Evolutionary conservation across 2,113 vertebrate species (phyloP), one percentile per base, ranked within the genome.

Genomic region (Hypanus sabinus): DNA sequence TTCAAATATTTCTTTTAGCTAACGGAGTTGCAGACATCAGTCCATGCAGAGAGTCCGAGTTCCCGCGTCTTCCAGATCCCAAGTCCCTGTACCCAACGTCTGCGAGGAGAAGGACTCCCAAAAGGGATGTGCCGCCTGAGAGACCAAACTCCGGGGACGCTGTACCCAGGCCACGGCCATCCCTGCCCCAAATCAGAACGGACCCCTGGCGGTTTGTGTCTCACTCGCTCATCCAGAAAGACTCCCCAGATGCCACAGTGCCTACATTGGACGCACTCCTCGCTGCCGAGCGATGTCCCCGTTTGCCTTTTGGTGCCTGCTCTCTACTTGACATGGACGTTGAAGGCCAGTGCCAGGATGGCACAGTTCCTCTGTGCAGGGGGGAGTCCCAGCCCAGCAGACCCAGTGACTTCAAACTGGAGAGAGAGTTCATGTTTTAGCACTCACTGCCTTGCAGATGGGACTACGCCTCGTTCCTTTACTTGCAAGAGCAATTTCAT

Each of bases 271-370:
- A 94, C 88, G 92, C 95, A 87, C 94, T 97, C 94, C 95, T 96
- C 38, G 94, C 96, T 55, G 76, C 96, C 0, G 95, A 96, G 93
- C 96, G 96, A 94, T 97, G 96, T 95, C 96, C 95, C 95, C 96
- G 96, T 27, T 94, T 94, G 94, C 96, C 96, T 73, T 96, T 87
- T 60, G 88, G 68, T 77, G 81, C 94, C 94, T 96, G 96, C 95
- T 97, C 97, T 7, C 96, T 98, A 94, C 97, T 98, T 95, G 98
- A 98, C 94, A 95, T 98, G 76, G 97, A 98, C 91, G 95, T 96
- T 0, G 98, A 99, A 96, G 98, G 98, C 80, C 98, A 98, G 95
- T 98, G 98, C 94, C 96, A 96, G 93, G 98, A 98, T 96, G 96
- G 96, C 95, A 98, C 98, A 0, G 97, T 97, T 94, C 98, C 98